Evolutionary conservation across 2,113 vertebrate species (phyloP).

Genomic region (Pontoporia blainvillei): DNA sequence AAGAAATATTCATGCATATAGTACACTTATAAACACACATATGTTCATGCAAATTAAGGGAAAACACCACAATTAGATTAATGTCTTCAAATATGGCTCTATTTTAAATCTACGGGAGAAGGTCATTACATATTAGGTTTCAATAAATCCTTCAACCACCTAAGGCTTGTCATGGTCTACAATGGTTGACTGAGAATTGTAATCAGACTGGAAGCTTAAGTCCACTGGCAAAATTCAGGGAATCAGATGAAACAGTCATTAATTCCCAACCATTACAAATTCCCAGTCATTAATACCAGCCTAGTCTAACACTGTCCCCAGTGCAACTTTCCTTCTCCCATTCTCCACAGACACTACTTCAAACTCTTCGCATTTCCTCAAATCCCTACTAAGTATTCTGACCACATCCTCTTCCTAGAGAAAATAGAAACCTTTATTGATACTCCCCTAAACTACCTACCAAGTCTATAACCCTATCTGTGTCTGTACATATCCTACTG

Average conservation of each 20-base stretch:
- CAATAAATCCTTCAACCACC: not conserved
- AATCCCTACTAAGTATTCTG: not conserved
- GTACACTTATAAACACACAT: not conserved
- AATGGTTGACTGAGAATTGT: not conserved
- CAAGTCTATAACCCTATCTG: not conserved
- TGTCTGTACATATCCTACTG: no score
- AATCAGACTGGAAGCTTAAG: not conserved
- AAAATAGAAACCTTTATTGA: not conserved
- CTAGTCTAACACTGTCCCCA: not conserved
- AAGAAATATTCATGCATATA: not conserved
- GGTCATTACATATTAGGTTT: not conserved
- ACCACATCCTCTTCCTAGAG: not conserved
- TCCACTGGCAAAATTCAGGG: not conserved
- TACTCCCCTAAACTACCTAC: not conserved
- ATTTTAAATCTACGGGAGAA: not conserved
- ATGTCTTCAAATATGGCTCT: not conserved
- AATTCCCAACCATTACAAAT: not conserved
- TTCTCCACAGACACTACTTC: not conserved
- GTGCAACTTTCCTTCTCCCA: not conserved
- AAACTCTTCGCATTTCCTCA: not conserved
- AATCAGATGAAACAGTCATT: not conserved
- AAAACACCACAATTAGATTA: not conserved
- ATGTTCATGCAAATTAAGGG: not conserved
- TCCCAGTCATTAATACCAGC: not conserved
- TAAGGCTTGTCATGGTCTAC: not conserved